Percentiles rank a stretch among this genome's conserved stretches.
These are phyloP conservation scores for Aplysia californica DNA, from an alignment of 1,140 invertebrate genomes.

Conservation along the genomic window DNA sequence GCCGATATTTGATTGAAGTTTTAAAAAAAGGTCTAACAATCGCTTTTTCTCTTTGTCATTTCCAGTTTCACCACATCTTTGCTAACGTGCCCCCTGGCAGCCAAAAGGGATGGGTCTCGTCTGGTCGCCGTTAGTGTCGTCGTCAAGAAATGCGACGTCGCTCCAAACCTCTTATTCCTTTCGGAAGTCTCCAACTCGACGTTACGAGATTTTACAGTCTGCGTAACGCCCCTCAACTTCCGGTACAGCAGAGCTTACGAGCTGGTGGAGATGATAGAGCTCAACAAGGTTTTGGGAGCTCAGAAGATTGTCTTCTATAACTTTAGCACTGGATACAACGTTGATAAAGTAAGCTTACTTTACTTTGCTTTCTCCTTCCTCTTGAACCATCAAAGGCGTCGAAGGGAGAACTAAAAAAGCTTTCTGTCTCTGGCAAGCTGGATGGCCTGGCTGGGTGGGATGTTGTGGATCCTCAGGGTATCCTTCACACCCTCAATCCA, in stretches of 20 bases:
- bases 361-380: neutral
- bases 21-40: too few relatives aligned
- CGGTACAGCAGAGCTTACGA: constrained; percentile 82
- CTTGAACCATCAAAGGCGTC: too few relatives aligned
- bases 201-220: constrained; percentile 80
- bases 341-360: constrained; percentile 63
- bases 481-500: too few relatives aligned
- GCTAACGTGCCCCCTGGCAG: too few relatives aligned
- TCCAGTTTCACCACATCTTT: too few relatives aligned
- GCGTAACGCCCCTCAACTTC: constrained; percentile 93
- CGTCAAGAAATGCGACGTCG: neutral
- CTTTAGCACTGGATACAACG: constrained; percentile 83
- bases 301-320: constrained; percentile 94
- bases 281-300: constrained; percentile 87
- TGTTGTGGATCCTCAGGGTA: too few relatives aligned
- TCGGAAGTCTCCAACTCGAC: neutral
- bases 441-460: too few relatives aligned
- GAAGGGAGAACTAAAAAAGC: neutral
- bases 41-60: too few relatives aligned
- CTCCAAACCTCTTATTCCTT: neutral
- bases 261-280: constrained; percentile 91
- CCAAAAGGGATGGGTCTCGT: too few relatives aligned
- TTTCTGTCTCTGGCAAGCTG: too few relatives aligned
- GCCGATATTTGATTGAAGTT: too few relatives aligned
- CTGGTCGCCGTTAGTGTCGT: constrained; percentile 1